Evolutionary conservation across 2,113 vertebrate species (phyloP).

Genomic region (Oreochromis aureus): DNA sequence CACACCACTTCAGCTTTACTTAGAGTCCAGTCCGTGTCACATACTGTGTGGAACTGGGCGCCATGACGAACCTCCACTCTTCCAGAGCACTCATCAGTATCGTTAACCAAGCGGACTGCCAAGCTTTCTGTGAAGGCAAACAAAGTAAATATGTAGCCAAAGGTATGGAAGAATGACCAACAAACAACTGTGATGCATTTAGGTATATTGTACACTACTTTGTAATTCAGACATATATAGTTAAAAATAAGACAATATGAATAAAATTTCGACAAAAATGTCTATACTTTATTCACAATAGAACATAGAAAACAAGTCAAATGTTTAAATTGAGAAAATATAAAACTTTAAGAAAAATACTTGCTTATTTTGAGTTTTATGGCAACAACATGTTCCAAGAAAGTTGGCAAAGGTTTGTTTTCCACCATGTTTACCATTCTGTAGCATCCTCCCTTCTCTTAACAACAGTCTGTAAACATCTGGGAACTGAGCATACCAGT

Average conservation of each 20-base stretch:
- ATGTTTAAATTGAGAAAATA: neutral
- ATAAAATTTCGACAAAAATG: too few relatives aligned
- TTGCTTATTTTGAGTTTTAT: neutral
- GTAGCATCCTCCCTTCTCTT: neutral
- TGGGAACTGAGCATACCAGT: too few relatives aligned
- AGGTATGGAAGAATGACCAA: too few relatives aligned
- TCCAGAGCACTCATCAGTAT: too few relatives aligned
- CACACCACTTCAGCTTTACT: slow-evolving; percentile 55
- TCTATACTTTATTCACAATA: too few relatives aligned
- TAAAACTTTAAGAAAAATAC: neutral
- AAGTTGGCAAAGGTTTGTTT: neutral
- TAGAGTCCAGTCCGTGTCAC: slow-evolving; percentile 46
- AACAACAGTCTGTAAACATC: neutral
- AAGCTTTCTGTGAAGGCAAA: neutral
- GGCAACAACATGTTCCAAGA: neutral
- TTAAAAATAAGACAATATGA: too few relatives aligned
- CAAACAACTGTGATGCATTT: too few relatives aligned
- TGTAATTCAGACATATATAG: neutral
- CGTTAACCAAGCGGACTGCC: too few relatives aligned
- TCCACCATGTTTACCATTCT: neutral
- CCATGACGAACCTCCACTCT: slow-evolving; percentile 22
- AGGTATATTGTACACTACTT: neutral
- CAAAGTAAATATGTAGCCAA: neutral
- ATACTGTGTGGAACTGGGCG: slow-evolving; percentile 47
- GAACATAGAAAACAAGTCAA: too few relatives aligned